A percentile compares a stretch with the other conserved stretches of the same genome.
These are phyloP conservation scores for Leucozona laternaria DNA, from an alignment of 2,888 invertebrate genomes.

Conservation along the genomic window DNA sequence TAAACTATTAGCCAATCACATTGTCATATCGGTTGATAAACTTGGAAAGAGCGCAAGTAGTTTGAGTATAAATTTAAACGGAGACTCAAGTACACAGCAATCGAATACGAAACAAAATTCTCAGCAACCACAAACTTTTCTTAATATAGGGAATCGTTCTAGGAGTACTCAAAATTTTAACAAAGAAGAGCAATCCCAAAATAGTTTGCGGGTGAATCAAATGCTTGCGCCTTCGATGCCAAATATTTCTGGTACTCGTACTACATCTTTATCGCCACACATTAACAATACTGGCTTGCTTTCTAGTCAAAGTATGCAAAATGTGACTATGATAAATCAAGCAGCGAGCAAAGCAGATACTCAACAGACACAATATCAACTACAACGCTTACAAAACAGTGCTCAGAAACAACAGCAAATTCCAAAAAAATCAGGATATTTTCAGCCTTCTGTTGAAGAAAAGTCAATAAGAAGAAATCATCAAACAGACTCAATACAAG, in stretches of 20 bases:
- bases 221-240: conserved; percentile 84
- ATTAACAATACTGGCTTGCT: conserved; percentile 78
- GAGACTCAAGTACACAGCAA: conserved; percentile 44
- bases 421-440: conserved; percentile 34
- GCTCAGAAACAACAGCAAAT: conserved; percentile 75
- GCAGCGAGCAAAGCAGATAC: conserved; percentile 33
- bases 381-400: conserved; percentile 74
- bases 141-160: conserved; percentile 80
- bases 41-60: conserved; percentile 80
- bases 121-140: conserved; percentile 78
- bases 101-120: conserved; percentile 74
- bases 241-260: conserved; percentile 81
- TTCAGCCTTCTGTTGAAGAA: conserved; percentile 35
- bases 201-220: conserved; percentile 82
- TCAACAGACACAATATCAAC: conserved; percentile 37
- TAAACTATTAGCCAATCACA: conserved; percentile 77
- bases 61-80: conserved; percentile 81
- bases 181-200: conserved; percentile 80
- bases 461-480: conserved; percentile 78
- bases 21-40: conserved; percentile 78
- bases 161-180: conserved; percentile 81
- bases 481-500: conserved; percentile 76
- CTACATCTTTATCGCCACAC: conserved; percentile 76
- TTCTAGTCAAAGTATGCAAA: conserved; percentile 84
- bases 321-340: conserved; percentile 80